Base-by-base conservation (phyloP, 2,113 vertebrate genomes). In the Misgurnus anguillicaudatus region DNA sequence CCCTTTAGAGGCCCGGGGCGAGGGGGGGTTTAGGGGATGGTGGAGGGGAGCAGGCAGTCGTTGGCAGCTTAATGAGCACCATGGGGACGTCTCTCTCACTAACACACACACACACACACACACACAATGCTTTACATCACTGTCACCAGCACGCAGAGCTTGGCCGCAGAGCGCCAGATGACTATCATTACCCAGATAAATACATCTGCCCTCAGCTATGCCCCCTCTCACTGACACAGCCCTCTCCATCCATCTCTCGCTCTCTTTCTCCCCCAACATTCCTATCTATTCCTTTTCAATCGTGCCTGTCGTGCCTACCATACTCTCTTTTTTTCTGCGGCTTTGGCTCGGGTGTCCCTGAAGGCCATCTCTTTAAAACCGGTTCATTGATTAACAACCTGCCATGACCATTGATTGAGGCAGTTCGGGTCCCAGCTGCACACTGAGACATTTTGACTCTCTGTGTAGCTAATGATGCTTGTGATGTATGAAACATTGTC, bases 31-130 rank as follows among this genome's bases (percentile, higher is more conserved):
- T 4, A 62, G 38, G 47, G 78, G 91, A 58, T 47, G 87, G 83
- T 51, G 73, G 17, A 68, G 81, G 65, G 79, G 66, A 65, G 74
- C 92, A 90, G 85, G 89, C 91, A 91, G 92, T 93, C 91, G 89
- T 84, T 84, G 88, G 92, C 90, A 85, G 84, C 89, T 87, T 94
- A 94, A 94, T 93, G 93, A 94, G 93, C 90, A 93, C 93, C 90
- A 51, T 84, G 88, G 94, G 94, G 94, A 94, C 87, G 47, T 86
- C 51, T 87, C 84, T 89, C 70, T 90, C 86, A 87, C 67, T 13
- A 42, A 75, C 63, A 67, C 71, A 84, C 84, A 89, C 74, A 89
- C 86, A 88, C 53, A 31, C 64, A 70, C 45, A 21, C 66, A 79
- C 72, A 66, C 61, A 63, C 14, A 79, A 85, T 3, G 38, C 89